These are phyloP conservation scores for Grapholita molesta DNA, from an alignment of 1,140 invertebrate species.

Conservation along the genomic window DNA sequence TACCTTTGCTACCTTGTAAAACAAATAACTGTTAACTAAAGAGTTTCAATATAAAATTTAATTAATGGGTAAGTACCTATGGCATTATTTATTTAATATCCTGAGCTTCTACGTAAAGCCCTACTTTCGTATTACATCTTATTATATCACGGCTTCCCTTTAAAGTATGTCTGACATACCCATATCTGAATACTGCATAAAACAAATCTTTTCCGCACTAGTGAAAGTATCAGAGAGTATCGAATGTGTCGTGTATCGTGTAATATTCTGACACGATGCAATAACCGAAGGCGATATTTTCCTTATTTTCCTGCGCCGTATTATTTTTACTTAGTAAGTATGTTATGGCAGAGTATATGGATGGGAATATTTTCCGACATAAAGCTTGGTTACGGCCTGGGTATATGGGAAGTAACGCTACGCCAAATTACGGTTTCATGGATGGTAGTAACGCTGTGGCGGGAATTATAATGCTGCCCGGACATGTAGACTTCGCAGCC, in stretches of 20 bases:
- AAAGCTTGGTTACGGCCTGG: neutral
- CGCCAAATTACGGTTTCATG: neutral
- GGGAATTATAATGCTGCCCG: neutral
- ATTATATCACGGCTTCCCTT: neutral
- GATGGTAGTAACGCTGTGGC: neutral
- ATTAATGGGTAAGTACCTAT: too few species aligned
- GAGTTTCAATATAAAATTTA: too few species aligned
- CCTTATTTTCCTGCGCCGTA: neutral
- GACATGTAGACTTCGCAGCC: neutral
- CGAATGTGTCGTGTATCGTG: neutral
- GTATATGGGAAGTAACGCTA: neutral
- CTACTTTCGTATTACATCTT: neutral
- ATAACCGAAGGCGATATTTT: slow-evolving; percentile 1
- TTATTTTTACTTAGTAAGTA: slow-evolving; percentile 10
- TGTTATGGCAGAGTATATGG: neutral
- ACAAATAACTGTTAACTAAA: too few species aligned
- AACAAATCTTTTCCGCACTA: neutral
- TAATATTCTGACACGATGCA: neutral
- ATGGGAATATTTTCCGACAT: neutral
- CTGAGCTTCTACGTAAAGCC: too few species aligned
- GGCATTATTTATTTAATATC: too few species aligned
- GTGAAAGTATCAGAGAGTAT: neutral
- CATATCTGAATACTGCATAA: neutral
- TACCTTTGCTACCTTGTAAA: too few species aligned
- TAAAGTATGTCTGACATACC: neutral